Evolutionary conservation across 2,797 vertebrate genomes (phyloP), one percentile per base, ranked within the genome.

Genomic region (Catharus ustulatus): DNA sequence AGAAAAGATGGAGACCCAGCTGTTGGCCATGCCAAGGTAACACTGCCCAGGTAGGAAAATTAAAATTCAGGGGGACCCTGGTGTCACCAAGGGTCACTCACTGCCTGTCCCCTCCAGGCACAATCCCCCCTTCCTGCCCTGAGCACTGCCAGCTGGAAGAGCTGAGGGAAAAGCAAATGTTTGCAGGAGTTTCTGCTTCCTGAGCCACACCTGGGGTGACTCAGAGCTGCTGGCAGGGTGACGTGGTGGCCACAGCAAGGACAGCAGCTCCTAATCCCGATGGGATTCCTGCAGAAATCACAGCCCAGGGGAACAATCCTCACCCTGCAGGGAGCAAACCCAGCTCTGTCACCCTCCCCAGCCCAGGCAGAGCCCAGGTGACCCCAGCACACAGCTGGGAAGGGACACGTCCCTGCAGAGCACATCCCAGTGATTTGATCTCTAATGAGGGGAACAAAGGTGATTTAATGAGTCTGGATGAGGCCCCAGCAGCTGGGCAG

Each of bases 381-480:
- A 17, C 3, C 38, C 18, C 32, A 1, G 11, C 55, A 8, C 21
- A 1, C 3, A 3, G 40, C 14, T 1, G 49, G 69, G 36, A 15
- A 51, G 42, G 32, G 15, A 10, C 21, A 1, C 4, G 15, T 49
- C 27, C 55, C 57, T 51, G 27, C 67, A 21, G 22, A 13, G 71
- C 52, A 38, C 42, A 6, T 1, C 32, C 40, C 40, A 40, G 40
- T 40, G 40, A 40, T 15, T 24, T 2, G 0, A 3, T 14, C 15
- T 13, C 18, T 20, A 29, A 45, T 3, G 27, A 42, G 57, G n/a
- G 30, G 29, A 58, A 32, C 16, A 52, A 30, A 43, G 1, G 2
- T 0, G 61, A 86, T 23, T 64, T 23, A 30, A 46, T 0, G 0
- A 42, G 48, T 0, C 24, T 27, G 20, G 49, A 5, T 0, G 32